phyloP scores from a whole-genome alignment of 2,113 vertebrate genomes.

The Electrona antarctica region DNA sequence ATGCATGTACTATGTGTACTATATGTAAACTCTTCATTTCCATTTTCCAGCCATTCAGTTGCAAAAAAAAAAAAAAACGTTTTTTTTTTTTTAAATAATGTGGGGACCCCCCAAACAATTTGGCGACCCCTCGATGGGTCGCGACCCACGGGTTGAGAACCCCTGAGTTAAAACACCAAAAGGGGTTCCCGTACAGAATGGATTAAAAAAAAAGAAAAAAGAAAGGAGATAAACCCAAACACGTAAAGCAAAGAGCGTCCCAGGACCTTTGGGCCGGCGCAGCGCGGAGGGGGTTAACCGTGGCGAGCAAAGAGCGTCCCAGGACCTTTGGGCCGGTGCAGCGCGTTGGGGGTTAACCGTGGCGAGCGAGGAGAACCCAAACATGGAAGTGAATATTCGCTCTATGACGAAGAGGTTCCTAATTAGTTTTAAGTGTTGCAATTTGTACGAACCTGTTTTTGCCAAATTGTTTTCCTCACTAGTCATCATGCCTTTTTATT shows the following conservation, averaged over 20 bases:
- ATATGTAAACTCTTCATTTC: too few species aligned
- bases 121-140: too few species aligned
- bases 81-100: too few species aligned
- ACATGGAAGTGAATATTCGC: constrained; percentile 49
- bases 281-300: constrained; percentile 28
- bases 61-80: too few species aligned
- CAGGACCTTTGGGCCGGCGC: background rate
- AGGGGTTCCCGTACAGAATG: too few species aligned
- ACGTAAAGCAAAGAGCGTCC: background rate
- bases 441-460: constrained; percentile 68
- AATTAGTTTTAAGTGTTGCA: constrained; percentile 69
- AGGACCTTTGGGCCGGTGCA: too few species aligned
- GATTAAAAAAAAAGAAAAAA: background rate
- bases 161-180: too few species aligned
- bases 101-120: too few species aligned
- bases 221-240: background rate
- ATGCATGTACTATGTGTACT: too few species aligned
- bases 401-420: constrained; percentile 63
- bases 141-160: too few species aligned
- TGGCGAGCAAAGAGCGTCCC: too few species aligned
- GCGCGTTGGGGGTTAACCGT: constrained; percentile 10
- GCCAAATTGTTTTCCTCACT: constrained; percentile 63
- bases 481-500: constrained; percentile 62
- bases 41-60: too few species aligned
- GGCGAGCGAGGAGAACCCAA: constrained; percentile 44